These are phyloP conservation scores for Rhagoletis zephyria DNA, from an alignment of 1,140 invertebrate species.

Conservation along the genomic window DNA sequence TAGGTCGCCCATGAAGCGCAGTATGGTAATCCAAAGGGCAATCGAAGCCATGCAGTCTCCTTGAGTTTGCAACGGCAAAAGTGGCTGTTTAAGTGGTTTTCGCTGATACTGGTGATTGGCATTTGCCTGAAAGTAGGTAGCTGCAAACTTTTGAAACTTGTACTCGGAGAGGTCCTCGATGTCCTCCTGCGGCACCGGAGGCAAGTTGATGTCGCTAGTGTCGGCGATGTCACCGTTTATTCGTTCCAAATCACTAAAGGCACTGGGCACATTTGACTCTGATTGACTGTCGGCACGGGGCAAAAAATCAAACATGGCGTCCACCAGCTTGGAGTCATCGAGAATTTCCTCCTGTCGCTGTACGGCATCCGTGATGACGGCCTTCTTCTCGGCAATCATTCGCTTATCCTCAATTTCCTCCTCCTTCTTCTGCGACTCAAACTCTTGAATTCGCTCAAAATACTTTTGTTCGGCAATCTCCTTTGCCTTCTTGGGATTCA, in stretches of 20 bases:
- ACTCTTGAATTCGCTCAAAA: conserved; percentile 90
- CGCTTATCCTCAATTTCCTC: conserved; percentile 87
- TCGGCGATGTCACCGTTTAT: too few relatives aligned
- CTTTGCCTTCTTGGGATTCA: conserved; percentile 93
- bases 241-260: conserved; percentile 86
- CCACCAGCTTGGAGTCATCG: conserved; percentile 94
- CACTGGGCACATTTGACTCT: conserved; percentile 79
- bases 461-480: conserved; percentile 97
- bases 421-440: conserved; percentile 90
- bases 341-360: conserved; percentile 93
- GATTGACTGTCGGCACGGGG: conserved; percentile 91
- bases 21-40: conserved; percentile 97
- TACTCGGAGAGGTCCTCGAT: conserved; percentile 96
- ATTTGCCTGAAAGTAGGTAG: conserved; percentile 97
- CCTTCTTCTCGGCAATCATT: conserved; percentile 90
- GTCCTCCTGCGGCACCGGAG: conserved; percentile 86
- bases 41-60: conserved; percentile 97
- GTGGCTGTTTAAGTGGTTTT: conserved; percentile 92
- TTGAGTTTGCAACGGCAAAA: conserved; percentile 93
- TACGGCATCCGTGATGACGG: conserved; percentile 91
- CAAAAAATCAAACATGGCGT: conserved; percentile 97
- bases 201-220: conserved; percentile 81
- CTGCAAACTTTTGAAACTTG: conserved; percentile 98
- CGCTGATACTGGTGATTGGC: conserved; percentile 93
- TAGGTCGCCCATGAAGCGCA: conserved; percentile 97